These are phyloP conservation scores for Teinopalpus imperialis DNA, from an alignment of 2,888 invertebrate genomes.

Conservation along the genomic window DNA sequence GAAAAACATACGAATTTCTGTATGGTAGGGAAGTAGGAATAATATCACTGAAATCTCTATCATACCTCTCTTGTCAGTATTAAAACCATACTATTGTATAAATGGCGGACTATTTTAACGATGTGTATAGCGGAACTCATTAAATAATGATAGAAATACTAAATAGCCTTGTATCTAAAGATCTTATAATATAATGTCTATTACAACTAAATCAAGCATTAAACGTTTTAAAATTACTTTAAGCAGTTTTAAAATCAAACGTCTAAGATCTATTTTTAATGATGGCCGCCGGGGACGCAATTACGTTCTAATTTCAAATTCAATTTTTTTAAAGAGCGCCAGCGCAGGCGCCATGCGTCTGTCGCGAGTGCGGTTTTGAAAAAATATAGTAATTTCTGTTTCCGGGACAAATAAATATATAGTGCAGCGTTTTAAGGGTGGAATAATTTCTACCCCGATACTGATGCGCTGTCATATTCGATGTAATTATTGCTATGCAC, in stretches of 20 bases:
- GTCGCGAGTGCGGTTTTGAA: constrained; percentile 39
- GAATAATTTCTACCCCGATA: constrained; percentile 33
- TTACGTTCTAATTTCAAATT: constrained; percentile 67
- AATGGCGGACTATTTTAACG: no score
- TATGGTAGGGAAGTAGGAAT: no score
- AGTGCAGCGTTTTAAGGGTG: constrained; percentile 31
- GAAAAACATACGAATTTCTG: no score
- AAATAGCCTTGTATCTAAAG: constrained; percentile 7
- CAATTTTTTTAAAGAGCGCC: constrained; percentile 52
- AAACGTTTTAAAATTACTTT: constrained; percentile 54
- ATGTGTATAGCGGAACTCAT: no score
- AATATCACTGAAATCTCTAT: no score
- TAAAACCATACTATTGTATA: no score
- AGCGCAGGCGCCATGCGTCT: constrained; percentile 58
- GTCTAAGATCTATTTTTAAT: constrained; percentile 76
- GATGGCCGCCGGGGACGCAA: constrained; percentile 58
- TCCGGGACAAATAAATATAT: constrained; percentile 44
- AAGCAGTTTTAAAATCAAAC: constrained; percentile 34
- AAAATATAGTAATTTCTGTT: constrained; percentile 49
- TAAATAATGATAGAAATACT: no score
- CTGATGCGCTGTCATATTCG: constrained; percentile 28
- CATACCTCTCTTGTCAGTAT: no score
- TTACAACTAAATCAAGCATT: constrained; percentile 45
- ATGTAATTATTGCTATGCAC: constrained; percentile 37
- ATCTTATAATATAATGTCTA: constrained; percentile 21